These are phyloP conservation scores for Silurus glanis DNA, from an alignment of 2,113 vertebrate genomes.

Conservation along the genomic window DNA sequence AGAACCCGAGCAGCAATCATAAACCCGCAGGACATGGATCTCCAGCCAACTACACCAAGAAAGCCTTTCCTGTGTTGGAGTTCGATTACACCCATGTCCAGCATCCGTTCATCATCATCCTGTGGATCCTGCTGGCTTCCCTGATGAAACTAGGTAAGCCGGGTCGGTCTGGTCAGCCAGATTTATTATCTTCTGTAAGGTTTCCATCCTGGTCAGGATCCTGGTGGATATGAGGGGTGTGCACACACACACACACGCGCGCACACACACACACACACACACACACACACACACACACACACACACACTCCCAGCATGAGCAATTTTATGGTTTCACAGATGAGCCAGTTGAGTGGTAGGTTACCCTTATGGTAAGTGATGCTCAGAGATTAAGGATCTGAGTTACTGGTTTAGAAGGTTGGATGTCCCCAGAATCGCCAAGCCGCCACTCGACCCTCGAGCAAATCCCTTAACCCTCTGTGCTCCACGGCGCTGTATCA, in stretches of 20 bases:
- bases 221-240: neutral
- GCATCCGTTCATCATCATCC: constrained; percentile 84
- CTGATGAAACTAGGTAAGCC: constrained; percentile 95
- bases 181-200: neutral
- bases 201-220: neutral
- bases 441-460: too few species aligned
- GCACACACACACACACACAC: neutral
- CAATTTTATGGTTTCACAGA: too few species aligned
- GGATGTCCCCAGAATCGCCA: too few species aligned
- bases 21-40: fast-evolving
- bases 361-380: too few species aligned
- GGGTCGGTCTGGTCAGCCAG: neutral
- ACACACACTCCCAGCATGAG: too few species aligned
- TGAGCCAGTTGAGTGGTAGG: too few species aligned
- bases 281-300: too few species aligned
- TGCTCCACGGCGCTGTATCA: too few species aligned
- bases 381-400: too few species aligned
- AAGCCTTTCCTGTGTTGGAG: constrained; percentile 85
- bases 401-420: too few species aligned
- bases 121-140: constrained; percentile 94
- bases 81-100: constrained; percentile 78
- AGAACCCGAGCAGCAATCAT: neutral
- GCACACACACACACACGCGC: neutral
- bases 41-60: constrained; percentile 62
- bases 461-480: too few species aligned